phyloP scores from a whole-genome alignment of 37 sponge, comb jelly and placozoan species.

The Beroe forskalii region DNA sequence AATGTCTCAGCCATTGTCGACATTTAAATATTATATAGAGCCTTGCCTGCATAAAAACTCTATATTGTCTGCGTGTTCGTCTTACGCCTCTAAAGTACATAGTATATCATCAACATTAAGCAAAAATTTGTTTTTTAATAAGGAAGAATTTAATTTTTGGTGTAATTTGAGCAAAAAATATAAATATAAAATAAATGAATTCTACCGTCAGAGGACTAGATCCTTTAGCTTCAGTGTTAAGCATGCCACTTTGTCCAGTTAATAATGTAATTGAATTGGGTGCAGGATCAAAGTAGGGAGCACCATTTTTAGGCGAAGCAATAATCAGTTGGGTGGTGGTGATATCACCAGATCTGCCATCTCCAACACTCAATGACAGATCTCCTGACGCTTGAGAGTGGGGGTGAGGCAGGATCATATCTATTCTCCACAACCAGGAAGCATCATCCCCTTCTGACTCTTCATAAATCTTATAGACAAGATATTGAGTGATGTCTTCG shows the following conservation, averaged over 20 bases:
- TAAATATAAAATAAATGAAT: too few relatives aligned
- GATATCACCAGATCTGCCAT: not conserved
- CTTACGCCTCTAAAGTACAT: too few relatives aligned
- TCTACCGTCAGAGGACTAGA: not conserved
- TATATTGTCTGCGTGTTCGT: too few relatives aligned
- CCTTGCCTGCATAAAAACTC: too few relatives aligned
- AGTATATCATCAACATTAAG: too few relatives aligned
- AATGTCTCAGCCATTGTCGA: too few relatives aligned
- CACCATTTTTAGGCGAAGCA: not conserved
- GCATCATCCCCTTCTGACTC: not conserved
- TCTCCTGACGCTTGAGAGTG: not conserved
- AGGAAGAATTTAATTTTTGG: too few relatives aligned
- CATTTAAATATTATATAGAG: too few relatives aligned
- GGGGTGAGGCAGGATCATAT: not conserved
- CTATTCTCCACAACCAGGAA: not conserved
- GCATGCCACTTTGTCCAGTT: not conserved
- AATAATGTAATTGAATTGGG: not conserved
- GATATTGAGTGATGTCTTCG: not conserved
- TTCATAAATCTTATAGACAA: not conserved
- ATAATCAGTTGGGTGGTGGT: not conserved
- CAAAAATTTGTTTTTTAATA: too few relatives aligned
- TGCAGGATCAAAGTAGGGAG: conserved; percentile 58
- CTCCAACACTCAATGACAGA: not conserved
- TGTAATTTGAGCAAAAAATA: too few relatives aligned
- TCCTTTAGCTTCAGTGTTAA: conserved; percentile 10